A percentile compares a stretch with the other conserved stretches of the same genome.
These are phyloP conservation scores for Clostera curtula DNA, from an alignment of 2,888 invertebrate species.

Conservation along the genomic window DNA sequence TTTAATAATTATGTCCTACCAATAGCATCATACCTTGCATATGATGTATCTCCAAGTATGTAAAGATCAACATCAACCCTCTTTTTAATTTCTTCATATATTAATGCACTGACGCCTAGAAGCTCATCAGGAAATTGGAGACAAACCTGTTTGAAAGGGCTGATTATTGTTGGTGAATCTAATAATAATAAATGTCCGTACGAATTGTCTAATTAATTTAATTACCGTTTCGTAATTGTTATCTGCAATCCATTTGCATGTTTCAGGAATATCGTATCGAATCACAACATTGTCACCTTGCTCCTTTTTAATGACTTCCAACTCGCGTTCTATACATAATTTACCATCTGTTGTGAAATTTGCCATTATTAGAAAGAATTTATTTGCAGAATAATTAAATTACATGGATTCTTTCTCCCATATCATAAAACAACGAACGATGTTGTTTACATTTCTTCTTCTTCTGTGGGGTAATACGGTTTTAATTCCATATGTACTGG, in stretches of 20 bases:
- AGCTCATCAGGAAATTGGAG: conserved; percentile 93
- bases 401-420: too few species aligned
- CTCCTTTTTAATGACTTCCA: conserved; percentile 32
- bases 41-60: conserved; percentile 92
- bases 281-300: conserved; percentile 44
- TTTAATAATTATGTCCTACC: too few species aligned
- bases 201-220: too few species aligned
- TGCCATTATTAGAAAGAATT: conserved; percentile 49
- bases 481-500: too few species aligned
- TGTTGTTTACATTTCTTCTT: too few species aligned
- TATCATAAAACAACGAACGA: too few species aligned
- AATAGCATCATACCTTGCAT: conserved; percentile 87
- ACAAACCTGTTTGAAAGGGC: conserved; percentile 82
- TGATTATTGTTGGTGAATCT: too few species aligned
- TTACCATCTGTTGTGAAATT: conserved; percentile 72
- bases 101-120: conserved; percentile 78
- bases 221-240: conserved; percentile 80
- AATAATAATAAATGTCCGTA: too few species aligned
- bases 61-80: conserved; percentile 76
- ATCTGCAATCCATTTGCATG: conserved; percentile 80
- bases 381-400: too few species aligned
- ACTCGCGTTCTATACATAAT: conserved; percentile 67
- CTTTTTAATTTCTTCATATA: conserved; percentile 75
- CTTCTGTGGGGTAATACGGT: too few species aligned
- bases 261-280: conserved; percentile 76